Conservation (phyloP, 2,113 vertebrate genomes). For the Gracilinanus agilis region DNA sequence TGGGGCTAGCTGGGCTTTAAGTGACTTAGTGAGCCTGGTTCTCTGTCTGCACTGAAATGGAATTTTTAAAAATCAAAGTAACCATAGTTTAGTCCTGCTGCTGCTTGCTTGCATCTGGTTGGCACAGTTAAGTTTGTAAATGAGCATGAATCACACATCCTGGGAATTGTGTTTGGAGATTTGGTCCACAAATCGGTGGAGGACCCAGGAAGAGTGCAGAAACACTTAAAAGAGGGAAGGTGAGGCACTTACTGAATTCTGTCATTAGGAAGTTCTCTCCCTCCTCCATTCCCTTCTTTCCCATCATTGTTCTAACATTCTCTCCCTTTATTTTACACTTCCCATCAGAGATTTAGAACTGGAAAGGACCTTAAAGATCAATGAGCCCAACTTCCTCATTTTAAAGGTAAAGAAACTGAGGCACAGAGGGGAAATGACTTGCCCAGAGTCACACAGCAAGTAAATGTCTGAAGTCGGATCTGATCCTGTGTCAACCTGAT, state of each 20-base stretch:
- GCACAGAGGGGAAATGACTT: neutral
- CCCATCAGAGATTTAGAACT: neutral
- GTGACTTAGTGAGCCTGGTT: neutral
- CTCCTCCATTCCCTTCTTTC: neutral
- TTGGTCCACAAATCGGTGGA: neutral
- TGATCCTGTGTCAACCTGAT: neutral
- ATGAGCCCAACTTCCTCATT: neutral
- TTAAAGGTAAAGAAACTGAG: neutral
- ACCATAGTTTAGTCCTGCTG: neutral
- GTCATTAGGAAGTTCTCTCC: neutral
- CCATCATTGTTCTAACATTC: neutral
- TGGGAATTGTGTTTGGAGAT: neutral
- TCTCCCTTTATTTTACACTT: neutral
- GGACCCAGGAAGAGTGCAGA: neutral
- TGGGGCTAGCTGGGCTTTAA: rapidly evolving
- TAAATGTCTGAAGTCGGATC: neutral
- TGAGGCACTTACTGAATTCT: neutral
- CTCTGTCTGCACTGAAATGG: neutral
- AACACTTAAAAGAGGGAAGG: neutral
- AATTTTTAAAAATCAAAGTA: neutral
- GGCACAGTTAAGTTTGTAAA: neutral
- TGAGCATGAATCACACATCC: rapidly evolving
- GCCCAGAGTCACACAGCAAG: neutral
- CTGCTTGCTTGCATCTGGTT: neutral
- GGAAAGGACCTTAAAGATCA: neutral